Evolutionary conservation across 2,113 vertebrate genomes (phyloP), one percentile per base, ranked within the genome.

Genomic region (Hylia prasina): DNA sequence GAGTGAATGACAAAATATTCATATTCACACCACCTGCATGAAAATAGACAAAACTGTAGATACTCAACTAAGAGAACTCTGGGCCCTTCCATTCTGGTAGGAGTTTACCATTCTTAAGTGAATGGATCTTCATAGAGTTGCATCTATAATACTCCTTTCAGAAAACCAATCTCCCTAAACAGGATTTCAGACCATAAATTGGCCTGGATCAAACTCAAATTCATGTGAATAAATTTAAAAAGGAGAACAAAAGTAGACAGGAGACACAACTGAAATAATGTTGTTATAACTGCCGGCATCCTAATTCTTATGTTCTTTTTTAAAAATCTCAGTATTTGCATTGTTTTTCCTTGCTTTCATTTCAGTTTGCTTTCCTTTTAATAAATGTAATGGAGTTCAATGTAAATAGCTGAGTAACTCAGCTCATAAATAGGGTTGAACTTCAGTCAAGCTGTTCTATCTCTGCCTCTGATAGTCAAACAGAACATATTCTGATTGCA

Each of bases 381-480:
- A 60, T 48, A 71, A 85, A 58, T 16, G 3, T 35, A 58, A 15
- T 50, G 45, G 11, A 54, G 3, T 58, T 88, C 47, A 42, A 3
- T 23, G 21, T 51, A 79, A 79, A 61, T 37, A 53, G 18, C 12
- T 58, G 10, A 90, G 19, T 65, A 83, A 53, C 18, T 50, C 30
- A 54, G 20, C 14, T 40, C 0, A 0, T 80, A 86, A 82, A 65
- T 57, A 11, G 8, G 3, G 22, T 0, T 69, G 48, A 82, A 60
- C n/a, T 69, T 84, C 47, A 40, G 21, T 27, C 48, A 82, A 79
- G 31, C 5, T 27, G 33, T 40, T 22, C 13, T 63, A 6, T 35
- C 33, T 87, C 33, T 93, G n/a, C n/a, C 27, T 65, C 53, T 64
- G 19, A 54, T 13, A 48, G 25, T 39, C 39, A 80, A 72, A 73